Conservation (phyloP, 2,888 invertebrate species). For the Trimorus sp. region DNA sequence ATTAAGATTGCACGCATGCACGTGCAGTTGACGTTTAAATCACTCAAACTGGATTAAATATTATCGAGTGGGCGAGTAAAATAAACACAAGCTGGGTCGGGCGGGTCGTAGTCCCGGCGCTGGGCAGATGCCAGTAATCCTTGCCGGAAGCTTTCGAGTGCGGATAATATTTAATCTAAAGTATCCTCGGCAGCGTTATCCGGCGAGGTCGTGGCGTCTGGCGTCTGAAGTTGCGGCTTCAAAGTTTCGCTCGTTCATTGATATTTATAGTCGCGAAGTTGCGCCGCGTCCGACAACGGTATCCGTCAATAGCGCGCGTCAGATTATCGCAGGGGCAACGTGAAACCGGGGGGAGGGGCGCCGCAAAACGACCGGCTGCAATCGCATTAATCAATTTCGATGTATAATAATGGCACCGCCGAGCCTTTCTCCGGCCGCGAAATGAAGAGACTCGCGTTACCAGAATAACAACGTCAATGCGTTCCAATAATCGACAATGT, state of each 20-base stretch:
- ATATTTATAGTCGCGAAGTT: constrained; percentile 60
- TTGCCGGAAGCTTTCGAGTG: constrained; percentile 60
- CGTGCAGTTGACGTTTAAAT: constrained; percentile 21
- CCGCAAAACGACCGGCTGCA: background rate
- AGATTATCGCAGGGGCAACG: constrained; percentile 27
- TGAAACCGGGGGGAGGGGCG: background rate
- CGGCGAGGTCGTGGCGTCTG: constrained; percentile 57
- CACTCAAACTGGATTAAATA: constrained; percentile 32
- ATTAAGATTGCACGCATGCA: no score
- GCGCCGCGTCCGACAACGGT: constrained; percentile 19
- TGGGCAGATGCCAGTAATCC: constrained; percentile 65
- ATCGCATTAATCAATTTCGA: constrained; percentile 42
- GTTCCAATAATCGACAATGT: constrained; percentile 61
- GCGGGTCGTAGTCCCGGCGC: constrained; percentile 26
- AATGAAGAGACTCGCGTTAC: constrained; percentile 41
- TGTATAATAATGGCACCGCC: constrained; percentile 32
- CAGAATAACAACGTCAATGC: constrained; percentile 51
- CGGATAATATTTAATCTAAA: constrained; percentile 66
- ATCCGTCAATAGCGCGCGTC: constrained; percentile 34
- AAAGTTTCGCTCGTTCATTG: constrained; percentile 62
- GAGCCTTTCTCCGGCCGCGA: constrained; percentile 17
- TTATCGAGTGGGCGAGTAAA: constrained; percentile 31
- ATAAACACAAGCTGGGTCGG: constrained; percentile 44
- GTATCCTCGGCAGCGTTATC: constrained; percentile 59
- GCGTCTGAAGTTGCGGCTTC: constrained; percentile 62